Evolutionary conservation across 2,113 vertebrate genomes (phyloP).

Genomic region (Tragelaphus imberbis): DNA sequence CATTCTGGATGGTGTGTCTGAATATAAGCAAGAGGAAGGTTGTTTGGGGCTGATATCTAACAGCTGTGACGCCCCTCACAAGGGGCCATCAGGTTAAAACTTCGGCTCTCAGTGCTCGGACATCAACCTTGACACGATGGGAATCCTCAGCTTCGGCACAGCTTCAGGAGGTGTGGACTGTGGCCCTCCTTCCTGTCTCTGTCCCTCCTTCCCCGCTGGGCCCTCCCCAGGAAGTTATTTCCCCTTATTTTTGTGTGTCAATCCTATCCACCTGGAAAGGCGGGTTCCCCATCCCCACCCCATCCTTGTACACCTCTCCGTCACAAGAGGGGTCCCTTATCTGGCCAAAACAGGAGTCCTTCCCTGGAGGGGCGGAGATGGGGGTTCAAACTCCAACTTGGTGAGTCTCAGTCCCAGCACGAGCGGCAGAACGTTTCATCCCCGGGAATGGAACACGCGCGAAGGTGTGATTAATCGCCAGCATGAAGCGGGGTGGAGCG

Average conservation of each 20-base stretch:
- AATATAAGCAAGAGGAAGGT: rapidly evolving
- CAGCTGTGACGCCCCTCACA: not conserved
- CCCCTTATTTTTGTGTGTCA: not conserved
- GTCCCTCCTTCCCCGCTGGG: not conserved
- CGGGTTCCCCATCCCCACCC: rapidly evolving
- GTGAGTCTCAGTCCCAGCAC: not conserved
- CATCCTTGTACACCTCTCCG: rapidly evolving
- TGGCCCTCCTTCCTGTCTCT: not conserved
- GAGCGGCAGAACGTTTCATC: not conserved
- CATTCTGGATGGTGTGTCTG: rapidly evolving
- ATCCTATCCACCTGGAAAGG: not conserved
- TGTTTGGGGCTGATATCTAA: rapidly evolving
- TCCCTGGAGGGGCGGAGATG: not conserved
- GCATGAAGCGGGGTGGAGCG: rapidly evolving
- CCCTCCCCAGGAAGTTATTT: too few species aligned
- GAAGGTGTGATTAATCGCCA: too few species aligned
- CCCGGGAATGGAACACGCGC: rapidly evolving
- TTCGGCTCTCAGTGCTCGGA: not conserved
- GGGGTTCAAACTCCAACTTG: not conserved
- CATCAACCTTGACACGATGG: rapidly evolving
- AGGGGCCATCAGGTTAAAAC: not conserved
- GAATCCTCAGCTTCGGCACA: not conserved
- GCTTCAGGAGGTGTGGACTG: rapidly evolving
- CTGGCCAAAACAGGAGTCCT: not conserved
- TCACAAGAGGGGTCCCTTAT: not conserved